Conservation (phyloP, 2,113 vertebrate species). For the Paedocypris sp. region DNA sequence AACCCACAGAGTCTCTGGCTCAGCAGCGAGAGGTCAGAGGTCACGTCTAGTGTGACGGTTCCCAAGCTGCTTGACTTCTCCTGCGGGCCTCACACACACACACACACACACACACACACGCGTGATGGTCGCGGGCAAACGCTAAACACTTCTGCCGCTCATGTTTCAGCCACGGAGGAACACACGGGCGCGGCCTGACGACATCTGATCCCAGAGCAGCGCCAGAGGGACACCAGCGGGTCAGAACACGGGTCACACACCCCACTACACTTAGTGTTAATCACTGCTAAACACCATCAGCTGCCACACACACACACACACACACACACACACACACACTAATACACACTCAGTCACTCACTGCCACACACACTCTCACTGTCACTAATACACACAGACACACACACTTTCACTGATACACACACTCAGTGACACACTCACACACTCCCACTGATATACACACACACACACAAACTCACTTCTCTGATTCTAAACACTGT, state of each 20-base stretch:
- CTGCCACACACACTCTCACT: neutral
- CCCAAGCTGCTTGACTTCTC: no score
- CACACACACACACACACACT: conserved; percentile 12
- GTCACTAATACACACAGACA: neutral
- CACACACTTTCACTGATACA: conserved; percentile 17
- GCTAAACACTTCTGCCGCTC: no score
- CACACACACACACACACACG: no score
- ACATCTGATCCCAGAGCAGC: conserved; percentile 33
- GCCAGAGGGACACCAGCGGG: conserved; percentile 6
- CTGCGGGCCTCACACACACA: no score
- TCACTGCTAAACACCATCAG: conserved; percentile 49
- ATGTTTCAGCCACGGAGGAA: conserved; percentile 8
- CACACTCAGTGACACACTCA: conserved; percentile 49
- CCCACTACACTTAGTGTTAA: conserved; percentile 64
- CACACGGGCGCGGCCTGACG: no score
- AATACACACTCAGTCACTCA: conserved; percentile 30
- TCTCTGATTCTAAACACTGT: no score
- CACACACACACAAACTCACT: no score
- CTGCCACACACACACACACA: conserved; percentile 42
- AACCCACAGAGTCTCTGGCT: no score
- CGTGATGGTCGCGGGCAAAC: no score
- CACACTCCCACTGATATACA: conserved; percentile 6
- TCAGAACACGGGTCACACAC: conserved; percentile 40
- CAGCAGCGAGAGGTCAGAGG: no score
- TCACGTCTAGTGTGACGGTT: no score